phyloP scores from a whole-genome alignment of 2,888 invertebrate species.

The Philereme vetulata region DNA sequence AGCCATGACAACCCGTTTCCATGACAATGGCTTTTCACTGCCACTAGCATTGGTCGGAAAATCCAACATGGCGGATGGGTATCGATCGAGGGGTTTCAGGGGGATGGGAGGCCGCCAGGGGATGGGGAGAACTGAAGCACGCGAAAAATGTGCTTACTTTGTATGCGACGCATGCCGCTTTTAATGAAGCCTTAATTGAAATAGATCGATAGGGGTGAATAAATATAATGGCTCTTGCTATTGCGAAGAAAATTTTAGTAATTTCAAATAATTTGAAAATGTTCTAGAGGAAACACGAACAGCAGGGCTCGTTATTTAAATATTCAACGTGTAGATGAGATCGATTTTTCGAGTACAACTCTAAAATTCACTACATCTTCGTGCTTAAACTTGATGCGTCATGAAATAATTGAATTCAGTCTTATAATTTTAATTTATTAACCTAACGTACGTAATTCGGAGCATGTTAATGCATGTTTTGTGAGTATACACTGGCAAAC shows the following conservation, averaged over 20 bases:
- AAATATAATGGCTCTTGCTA: constrained; percentile 7
- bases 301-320: neutral
- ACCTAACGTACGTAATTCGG: neutral
- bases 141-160: constrained; percentile 60
- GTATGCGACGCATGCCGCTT: constrained; percentile 36
- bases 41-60: constrained; percentile 81
- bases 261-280: neutral
- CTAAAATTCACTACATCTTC: too few relatives aligned
- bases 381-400: neutral
- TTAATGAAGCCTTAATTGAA: constrained; percentile 41
- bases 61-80: constrained; percentile 78
- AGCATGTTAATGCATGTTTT: constrained; percentile 27
- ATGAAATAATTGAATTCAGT: neutral
- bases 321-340: neutral
- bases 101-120: constrained; percentile 52
- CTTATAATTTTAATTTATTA: constrained; percentile 6
- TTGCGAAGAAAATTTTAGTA: constrained; percentile 1
- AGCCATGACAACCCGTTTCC: constrained; percentile 61
- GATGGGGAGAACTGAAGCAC: constrained; percentile 49
- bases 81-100: constrained; percentile 70
- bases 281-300: neutral
- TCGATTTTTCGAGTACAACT: neutral
- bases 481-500: constrained; percentile 24
- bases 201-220: constrained; percentile 30
- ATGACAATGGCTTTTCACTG: constrained; percentile 74